These are phyloP conservation scores for Catostylus mosaicus DNA, from an alignment of 30 jellyfish, hydroid and myxozoan genomes.

Conservation along the genomic window DNA sequence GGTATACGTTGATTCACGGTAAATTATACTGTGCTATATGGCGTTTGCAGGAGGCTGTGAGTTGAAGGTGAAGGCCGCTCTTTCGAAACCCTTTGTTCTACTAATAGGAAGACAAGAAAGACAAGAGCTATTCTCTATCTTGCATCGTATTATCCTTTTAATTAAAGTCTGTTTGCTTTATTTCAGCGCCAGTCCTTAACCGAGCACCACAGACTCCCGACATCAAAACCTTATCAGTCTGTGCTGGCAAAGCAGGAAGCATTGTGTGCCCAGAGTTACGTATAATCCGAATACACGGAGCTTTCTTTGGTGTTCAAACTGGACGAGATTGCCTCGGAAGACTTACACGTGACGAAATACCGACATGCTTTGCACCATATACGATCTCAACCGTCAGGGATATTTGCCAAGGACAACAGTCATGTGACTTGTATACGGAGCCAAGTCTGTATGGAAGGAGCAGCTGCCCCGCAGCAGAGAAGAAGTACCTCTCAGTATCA, in stretches of 20 bases:
- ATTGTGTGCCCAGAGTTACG: conserved; percentile 86
- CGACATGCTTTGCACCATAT: conserved; percentile 95
- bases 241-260: conserved; percentile 85
- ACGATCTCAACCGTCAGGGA: conserved; percentile 75
- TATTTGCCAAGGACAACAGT: conserved; percentile 96
- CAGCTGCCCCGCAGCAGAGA: conserved; percentile 68
- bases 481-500: conserved; percentile 79
- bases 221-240: conserved; percentile 59
- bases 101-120: too few species aligned
- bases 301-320: conserved; percentile 86
- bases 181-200: conserved; percentile 53
- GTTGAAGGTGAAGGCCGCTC: too few species aligned
- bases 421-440: conserved; percentile 95
- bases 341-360: conserved; percentile 71
- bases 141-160: background rate
- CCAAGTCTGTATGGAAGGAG: conserved; percentile 82
- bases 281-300: conserved; percentile 79
- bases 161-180: background rate
- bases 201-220: conserved; percentile 37
- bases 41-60: too few species aligned
- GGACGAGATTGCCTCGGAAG: conserved; percentile 92
- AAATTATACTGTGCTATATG: too few species aligned
- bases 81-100: too few species aligned
- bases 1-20: too few species aligned
- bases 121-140: too few species aligned